Evolutionary conservation across 2,113 vertebrate genomes (phyloP).

Genomic region (Syngnathoides biaculeatus): DNA sequence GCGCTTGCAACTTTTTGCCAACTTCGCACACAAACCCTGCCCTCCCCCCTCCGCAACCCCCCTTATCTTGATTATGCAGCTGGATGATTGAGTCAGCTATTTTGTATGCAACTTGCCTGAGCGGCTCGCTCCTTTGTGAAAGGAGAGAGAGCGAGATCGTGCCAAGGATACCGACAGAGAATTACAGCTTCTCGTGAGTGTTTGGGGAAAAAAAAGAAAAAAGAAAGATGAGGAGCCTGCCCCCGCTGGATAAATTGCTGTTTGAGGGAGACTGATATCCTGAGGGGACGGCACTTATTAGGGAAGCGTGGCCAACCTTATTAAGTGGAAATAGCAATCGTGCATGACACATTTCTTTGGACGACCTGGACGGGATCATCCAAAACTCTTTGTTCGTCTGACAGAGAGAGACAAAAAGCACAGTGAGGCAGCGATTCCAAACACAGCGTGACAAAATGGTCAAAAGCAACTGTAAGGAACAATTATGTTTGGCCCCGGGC

Average conservation of each 20-base stretch:
- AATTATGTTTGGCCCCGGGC: neutral
- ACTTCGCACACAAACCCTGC: constrained; percentile 39
- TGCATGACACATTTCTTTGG: constrained; percentile 23
- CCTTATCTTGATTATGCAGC: constrained; percentile 84
- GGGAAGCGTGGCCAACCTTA: constrained; percentile 55
- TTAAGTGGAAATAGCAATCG: constrained; percentile 52
- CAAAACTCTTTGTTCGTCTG: constrained; percentile 14
- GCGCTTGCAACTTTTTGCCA: neutral
- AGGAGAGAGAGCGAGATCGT: constrained; percentile 69
- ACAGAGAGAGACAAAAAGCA: neutral
- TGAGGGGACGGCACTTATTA: constrained; percentile 35
- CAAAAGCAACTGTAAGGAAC: neutral
- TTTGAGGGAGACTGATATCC: constrained; percentile 59
- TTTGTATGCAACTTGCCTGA: constrained; percentile 81
- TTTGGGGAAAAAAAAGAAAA: constrained; percentile 21
- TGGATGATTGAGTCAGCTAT: constrained; percentile 86
- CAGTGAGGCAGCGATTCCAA: neutral
- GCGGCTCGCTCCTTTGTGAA: constrained; percentile 72
- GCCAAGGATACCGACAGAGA: constrained; percentile 75
- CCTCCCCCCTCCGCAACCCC: constrained; percentile 39
- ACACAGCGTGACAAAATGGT: neutral
- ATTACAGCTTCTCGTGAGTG: constrained; percentile 61
- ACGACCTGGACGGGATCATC: constrained; percentile 12
- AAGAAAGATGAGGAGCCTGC: constrained; percentile 48
- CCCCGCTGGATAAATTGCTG: constrained; percentile 60